Conservation (phyloP, 2,888 invertebrate genomes). For the Oeneis ivallda region DNA sequence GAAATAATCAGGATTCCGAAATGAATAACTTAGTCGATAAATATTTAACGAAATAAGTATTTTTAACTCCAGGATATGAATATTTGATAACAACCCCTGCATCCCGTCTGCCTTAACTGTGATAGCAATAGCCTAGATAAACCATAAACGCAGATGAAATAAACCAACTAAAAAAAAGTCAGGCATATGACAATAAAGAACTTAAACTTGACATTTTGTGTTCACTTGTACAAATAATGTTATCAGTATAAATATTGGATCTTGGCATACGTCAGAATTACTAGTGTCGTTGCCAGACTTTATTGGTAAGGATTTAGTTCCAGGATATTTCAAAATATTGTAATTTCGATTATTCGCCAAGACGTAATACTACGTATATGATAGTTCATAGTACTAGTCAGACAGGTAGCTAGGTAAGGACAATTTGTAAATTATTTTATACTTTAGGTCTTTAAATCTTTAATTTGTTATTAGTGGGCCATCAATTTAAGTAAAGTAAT, state of each 20-base stretch:
- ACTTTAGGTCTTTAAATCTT: too few species aligned
- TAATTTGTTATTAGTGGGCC: too few species aligned
- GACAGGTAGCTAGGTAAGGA: too few species aligned
- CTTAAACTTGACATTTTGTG: constrained; percentile 21
- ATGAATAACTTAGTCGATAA: constrained; percentile 2
- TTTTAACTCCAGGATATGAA: constrained; percentile 7
- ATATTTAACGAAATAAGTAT: constrained; percentile 6
- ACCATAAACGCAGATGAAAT: too few species aligned
- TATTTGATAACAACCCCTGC: background rate
- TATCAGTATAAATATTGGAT: constrained; percentile 4
- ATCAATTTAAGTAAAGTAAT: too few species aligned
- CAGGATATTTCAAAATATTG: too few species aligned
- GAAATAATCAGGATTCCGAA: background rate
- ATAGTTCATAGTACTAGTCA: too few species aligned
- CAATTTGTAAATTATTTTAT: too few species aligned
- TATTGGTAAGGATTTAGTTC: background rate
- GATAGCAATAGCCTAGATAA: too few species aligned
- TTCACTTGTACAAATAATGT: constrained; percentile 28
- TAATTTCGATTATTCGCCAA: too few species aligned
- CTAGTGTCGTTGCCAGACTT: background rate
- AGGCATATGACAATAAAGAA: background rate
- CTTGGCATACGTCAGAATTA: background rate
- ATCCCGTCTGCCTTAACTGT: background rate
- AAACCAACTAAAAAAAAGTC: background rate
- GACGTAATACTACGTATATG: too few species aligned